Evolutionary conservation across 1,140 invertebrate species (phyloP).

Genomic region (Hyphantria cunea): DNA sequence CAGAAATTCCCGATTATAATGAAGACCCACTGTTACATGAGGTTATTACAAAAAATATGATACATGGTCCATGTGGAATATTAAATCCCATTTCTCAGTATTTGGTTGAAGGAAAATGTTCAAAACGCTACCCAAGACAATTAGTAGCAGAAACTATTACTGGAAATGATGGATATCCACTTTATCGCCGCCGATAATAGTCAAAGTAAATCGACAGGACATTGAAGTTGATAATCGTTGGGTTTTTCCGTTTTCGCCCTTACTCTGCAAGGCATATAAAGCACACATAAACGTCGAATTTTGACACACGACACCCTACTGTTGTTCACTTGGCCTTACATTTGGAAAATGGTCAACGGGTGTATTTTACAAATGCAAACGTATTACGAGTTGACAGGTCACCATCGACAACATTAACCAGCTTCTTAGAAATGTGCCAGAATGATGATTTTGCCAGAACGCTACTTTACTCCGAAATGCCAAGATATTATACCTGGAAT

Average conservation of each 20-base stretch:
- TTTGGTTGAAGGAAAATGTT: conserved; percentile 25
- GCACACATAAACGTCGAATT: conserved; percentile 42
- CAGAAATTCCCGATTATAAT: conserved; percentile 10
- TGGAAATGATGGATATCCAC: too few relatives aligned
- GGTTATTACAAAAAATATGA: conserved; percentile 19
- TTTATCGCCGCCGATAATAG: too few relatives aligned
- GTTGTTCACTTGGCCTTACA: conserved; percentile 42
- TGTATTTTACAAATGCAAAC: conserved; percentile 41
- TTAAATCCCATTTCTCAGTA: conserved; percentile 10
- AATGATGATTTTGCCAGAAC: conserved; percentile 42
- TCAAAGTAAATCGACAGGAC: conserved; percentile 13
- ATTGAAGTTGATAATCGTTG: conserved; percentile 43
- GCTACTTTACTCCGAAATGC: conserved; percentile 39
- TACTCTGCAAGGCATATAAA: conserved; percentile 38
- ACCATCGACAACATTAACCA: conserved; percentile 41
- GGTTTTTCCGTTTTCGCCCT: conserved; percentile 54
- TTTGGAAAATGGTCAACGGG: conserved; percentile 37
- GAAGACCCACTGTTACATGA: conserved; percentile 5
- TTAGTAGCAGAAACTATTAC: conserved; percentile 24
- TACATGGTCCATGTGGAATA: conserved; percentile 21
- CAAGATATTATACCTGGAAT: conserved; percentile 40
- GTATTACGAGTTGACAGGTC: conserved; percentile 37
- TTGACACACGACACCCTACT: conserved; percentile 42
- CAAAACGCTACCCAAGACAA: conserved; percentile 20
- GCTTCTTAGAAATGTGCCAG: conserved; percentile 42